phyloP scores from a whole-genome alignment of 1,140 invertebrate genomes.

The Drosophila subpulchrella region DNA sequence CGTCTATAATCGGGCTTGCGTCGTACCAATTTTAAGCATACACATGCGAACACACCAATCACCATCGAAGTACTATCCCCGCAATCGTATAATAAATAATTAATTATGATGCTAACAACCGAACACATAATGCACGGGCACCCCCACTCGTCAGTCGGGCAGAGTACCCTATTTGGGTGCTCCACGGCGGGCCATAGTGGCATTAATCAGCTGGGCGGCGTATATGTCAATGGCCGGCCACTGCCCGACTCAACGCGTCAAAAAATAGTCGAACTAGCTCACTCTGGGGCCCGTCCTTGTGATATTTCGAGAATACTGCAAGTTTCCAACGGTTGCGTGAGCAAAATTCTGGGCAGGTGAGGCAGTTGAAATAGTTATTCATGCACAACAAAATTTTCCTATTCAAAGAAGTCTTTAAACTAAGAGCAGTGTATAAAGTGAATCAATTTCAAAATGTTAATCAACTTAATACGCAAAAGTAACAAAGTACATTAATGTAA shows the following conservation, averaged over 20 bases:
- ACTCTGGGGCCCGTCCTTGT: conserved; percentile 98
- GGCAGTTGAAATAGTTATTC: conserved; percentile 29
- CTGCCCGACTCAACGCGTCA: conserved; percentile 98
- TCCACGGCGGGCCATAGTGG: conserved; percentile 95
- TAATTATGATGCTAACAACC: conserved; percentile 79
- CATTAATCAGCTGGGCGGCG: conserved; percentile 99
- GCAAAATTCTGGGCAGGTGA: conserved; percentile 97
- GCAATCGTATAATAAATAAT: not conserved
- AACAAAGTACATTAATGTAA: too few relatives aligned
- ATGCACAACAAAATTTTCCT: not conserved
- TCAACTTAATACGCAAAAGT: too few relatives aligned
- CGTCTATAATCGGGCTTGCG: not conserved
- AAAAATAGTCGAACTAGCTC: conserved; percentile 98
- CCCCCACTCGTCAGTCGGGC: conserved; percentile 84
- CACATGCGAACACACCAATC: not conserved
- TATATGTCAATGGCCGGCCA: conserved; percentile 98
- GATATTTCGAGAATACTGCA: conserved; percentile 99
- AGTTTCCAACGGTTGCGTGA: conserved; percentile 98
- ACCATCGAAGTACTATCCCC: not conserved
- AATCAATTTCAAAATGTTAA: too few relatives aligned
- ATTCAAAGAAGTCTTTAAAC: not conserved
- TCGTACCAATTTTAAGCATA: not conserved
- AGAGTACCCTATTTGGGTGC: conserved; percentile 90
- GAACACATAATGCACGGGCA: conserved; percentile 84
- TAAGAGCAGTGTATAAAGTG: too few relatives aligned